Conservation (phyloP, 2,888 invertebrate species). For the Anoplius nigerrimus region DNA sequence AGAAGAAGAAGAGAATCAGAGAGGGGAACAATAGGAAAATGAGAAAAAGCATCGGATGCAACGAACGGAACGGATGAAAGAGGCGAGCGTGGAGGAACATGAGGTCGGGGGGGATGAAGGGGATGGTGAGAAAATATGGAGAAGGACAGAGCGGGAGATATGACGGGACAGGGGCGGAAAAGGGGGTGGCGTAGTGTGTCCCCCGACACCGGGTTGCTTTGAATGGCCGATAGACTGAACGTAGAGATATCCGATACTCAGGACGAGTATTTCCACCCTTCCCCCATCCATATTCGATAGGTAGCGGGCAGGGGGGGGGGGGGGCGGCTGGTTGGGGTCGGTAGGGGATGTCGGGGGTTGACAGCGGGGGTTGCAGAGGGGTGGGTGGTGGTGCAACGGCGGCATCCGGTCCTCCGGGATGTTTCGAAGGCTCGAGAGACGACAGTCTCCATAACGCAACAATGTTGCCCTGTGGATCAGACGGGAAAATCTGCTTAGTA, state of each 20-base stretch:
- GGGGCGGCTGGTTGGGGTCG: not conserved
- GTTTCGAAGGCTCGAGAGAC: conserved; percentile 15
- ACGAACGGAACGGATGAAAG: conserved; percentile 2
- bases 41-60: too few relatives aligned
- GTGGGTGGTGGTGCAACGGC: not conserved
- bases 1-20: too few relatives aligned
- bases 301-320: not conserved
- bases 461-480: conserved; percentile 43
- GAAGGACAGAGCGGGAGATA: not conserved
- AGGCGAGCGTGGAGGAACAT: not conserved
- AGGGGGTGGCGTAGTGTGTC: not conserved
- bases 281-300: conserved; percentile 9
- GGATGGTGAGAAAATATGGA: not conserved
- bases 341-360: not conserved
- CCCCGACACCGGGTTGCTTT: not conserved
- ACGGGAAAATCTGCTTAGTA: conserved; percentile 59
- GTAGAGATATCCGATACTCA: conserved; percentile 35
- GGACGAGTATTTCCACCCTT: conserved; percentile 17
- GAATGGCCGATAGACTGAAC: conserved; percentile 7
- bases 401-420: conserved; percentile 8
- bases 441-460: conserved; percentile 37
- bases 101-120: not conserved
- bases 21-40: too few relatives aligned
- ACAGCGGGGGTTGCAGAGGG: not conserved
- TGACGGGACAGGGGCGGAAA: not conserved